Percentiles rank a stretch among this genome's conserved stretches.
These are phyloP conservation scores for Norana najaformis DNA, from an alignment of 2,888 invertebrate species.

Conservation along the genomic window DNA sequence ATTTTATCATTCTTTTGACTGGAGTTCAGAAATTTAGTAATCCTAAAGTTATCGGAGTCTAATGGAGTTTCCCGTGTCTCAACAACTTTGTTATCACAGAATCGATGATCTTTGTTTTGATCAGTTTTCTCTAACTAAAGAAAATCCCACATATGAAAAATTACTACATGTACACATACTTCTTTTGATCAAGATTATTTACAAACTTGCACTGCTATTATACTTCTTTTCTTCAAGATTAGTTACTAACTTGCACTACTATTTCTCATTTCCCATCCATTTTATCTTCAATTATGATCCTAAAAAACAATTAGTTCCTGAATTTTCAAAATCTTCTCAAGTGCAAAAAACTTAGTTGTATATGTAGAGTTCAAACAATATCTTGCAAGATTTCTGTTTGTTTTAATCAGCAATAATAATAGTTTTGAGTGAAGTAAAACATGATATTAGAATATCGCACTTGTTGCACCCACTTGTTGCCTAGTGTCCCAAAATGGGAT, in stretches of 20 bases:
- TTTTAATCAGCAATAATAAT: too few species aligned
- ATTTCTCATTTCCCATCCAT: background rate
- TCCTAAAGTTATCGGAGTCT: background rate
- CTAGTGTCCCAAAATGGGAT: background rate
- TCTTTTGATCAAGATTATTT: background rate
- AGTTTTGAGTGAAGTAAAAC: too few species aligned
- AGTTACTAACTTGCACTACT: background rate
- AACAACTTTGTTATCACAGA: background rate
- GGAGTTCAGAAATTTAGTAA: background rate
- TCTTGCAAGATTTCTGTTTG: too few species aligned
- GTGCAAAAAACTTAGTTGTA: too few species aligned
- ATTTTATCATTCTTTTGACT: background rate
- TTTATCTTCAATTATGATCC: background rate
- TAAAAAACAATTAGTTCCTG: too few species aligned
- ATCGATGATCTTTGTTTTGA: background rate
- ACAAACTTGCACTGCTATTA: background rate
- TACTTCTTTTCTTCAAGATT: background rate
- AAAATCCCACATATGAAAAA: background rate
- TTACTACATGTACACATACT: background rate
- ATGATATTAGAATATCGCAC: too few species aligned
- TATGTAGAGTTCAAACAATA: too few species aligned
- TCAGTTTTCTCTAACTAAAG: conserved; percentile 5
- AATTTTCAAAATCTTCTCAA: too few species aligned
- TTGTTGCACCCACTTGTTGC: too few species aligned
- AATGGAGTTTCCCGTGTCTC: conserved; percentile 4